Conservation (phyloP, 2,888 invertebrate genomes). For the Leistus spinibarbis region DNA sequence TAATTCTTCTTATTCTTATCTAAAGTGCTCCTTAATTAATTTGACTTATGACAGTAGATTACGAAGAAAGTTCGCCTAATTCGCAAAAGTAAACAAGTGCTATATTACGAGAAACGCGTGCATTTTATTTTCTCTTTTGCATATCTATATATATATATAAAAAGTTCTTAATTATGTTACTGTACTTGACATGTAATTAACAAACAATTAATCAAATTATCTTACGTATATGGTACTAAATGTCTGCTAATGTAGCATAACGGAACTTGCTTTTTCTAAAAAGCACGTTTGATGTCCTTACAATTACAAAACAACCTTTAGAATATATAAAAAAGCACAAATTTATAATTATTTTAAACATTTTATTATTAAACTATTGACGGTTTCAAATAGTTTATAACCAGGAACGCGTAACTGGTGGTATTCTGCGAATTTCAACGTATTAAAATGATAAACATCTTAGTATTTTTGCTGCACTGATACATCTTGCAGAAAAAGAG, state of each 20-base stretch:
- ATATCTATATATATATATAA: not conserved
- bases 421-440: no score
- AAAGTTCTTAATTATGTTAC: slow-evolving; percentile 6
- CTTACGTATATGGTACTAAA: slow-evolving; percentile 28
- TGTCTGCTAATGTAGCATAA: slow-evolving; percentile 13
- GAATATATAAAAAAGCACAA: no score
- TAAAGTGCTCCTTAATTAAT: not conserved
- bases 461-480: no score
- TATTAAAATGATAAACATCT: no score
- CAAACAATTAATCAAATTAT: slow-evolving; percentile 23
- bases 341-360: no score
- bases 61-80: not conserved
- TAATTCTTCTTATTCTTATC: not conserved
- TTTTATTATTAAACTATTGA: no score
- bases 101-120: not conserved
- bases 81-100: not conserved
- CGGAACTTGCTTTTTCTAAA: slow-evolving; percentile 13
- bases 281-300: not conserved
- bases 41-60: not conserved
- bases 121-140: not conserved
- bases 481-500: no score
- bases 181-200: slow-evolving; percentile 34
- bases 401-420: no score
- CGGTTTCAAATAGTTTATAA: no score
- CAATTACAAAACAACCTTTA: no score